Evolutionary conservation across 2,113 vertebrate species (phyloP).

Genomic region (Apaloderma vittatum): DNA sequence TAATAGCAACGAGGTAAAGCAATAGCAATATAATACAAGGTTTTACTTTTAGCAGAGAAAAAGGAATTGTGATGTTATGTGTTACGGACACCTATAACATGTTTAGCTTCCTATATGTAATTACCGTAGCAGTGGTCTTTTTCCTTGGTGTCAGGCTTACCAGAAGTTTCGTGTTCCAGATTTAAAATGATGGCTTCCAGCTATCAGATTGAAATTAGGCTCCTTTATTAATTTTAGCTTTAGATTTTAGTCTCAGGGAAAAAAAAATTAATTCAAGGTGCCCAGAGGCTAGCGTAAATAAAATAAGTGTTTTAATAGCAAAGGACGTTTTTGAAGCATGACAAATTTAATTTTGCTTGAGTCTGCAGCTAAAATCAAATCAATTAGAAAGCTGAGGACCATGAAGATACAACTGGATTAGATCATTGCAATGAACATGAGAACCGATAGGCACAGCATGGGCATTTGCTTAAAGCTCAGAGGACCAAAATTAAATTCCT

Average conservation of each 20-base stretch:
- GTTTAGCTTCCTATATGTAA: not conserved
- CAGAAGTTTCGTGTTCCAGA: not conserved
- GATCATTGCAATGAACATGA: not conserved
- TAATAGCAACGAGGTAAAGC: not conserved
- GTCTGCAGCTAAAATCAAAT: not conserved
- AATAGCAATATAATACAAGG: not conserved
- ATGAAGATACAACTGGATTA: not conserved
- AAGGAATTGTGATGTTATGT: not conserved
- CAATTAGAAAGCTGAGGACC: not conserved
- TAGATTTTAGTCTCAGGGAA: not conserved
- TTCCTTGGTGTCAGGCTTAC: not conserved
- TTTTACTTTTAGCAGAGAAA: not conserved
- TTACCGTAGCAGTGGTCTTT: not conserved
- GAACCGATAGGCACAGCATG: not conserved
- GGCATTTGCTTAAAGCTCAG: not conserved
- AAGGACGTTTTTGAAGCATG: not conserved
- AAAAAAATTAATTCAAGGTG: not conserved
- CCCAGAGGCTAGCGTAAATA: not conserved
- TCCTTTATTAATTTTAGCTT: slow-evolving; percentile 5
- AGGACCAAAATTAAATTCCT: not conserved
- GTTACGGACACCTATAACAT: not conserved
- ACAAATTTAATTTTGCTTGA: slow-evolving; percentile 1
- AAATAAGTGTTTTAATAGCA: not conserved
- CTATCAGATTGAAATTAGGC: not conserved
- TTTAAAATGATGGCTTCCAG: not conserved